Conservation (phyloP, 64 coral and sea anemone genomes). For the Actinia tenebrosa region DNA sequence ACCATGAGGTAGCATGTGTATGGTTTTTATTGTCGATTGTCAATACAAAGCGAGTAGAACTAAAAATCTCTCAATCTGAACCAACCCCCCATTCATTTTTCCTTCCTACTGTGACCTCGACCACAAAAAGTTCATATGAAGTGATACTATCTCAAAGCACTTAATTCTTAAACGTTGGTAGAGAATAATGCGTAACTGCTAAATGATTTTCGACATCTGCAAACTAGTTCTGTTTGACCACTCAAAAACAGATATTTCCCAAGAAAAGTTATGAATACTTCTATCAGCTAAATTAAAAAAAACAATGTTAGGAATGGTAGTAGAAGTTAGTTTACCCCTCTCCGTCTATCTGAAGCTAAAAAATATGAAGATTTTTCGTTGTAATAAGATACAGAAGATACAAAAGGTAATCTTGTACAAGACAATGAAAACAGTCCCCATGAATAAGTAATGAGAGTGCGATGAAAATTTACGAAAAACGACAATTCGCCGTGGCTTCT, state of each 20-base stretch:
- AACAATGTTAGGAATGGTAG: neutral
- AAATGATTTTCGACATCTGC: neutral
- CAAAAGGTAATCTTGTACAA: slow-evolving; percentile 39
- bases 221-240: neutral
- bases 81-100: neutral
- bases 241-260: neutral
- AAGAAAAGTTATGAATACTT: neutral
- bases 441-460: slow-evolving; percentile 80
- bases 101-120: neutral
- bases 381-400: neutral
- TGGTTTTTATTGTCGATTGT: neutral
- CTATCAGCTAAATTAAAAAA: neutral
- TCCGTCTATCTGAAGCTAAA: neutral
- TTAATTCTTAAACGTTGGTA: neutral
- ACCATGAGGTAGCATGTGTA: slow-evolving; percentile 8
- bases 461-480: slow-evolving; percentile 61
- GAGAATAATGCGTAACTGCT: neutral
- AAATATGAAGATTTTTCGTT: neutral
- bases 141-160: neutral
- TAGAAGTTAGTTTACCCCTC: neutral
- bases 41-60: neutral
- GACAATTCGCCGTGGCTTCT: slow-evolving; percentile 38
- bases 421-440: slow-evolving; percentile 41
- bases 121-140: neutral
- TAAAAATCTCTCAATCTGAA: neutral